These are phyloP conservation scores for Anthonomus grandis DNA, from an alignment of 1,140 invertebrate genomes.

Conservation along the genomic window DNA sequence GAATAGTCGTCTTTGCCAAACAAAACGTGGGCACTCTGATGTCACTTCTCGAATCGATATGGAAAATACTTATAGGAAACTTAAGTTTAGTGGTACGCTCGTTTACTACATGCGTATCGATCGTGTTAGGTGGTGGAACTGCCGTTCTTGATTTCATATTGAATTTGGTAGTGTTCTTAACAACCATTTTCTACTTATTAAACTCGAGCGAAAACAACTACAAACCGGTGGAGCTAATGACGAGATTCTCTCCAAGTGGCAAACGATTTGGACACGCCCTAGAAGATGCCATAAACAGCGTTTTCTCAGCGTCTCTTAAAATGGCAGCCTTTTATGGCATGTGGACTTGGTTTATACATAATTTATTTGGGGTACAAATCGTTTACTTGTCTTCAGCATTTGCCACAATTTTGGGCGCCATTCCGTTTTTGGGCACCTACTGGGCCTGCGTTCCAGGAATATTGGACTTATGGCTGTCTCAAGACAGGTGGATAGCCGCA, in stretches of 20 bases:
- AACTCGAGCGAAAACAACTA: slow-evolving; percentile 85
- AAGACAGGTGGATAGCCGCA: slow-evolving; percentile 72
- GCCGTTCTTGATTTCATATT: slow-evolving; percentile 91
- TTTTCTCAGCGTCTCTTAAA: slow-evolving; percentile 94
- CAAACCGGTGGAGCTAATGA: slow-evolving; percentile 85
- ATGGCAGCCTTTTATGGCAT: slow-evolving; percentile 95
- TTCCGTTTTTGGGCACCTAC: slow-evolving; percentile 93
- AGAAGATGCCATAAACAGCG: slow-evolving; percentile 70
- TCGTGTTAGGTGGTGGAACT: slow-evolving; percentile 88
- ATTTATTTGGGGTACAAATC: slow-evolving; percentile 90
- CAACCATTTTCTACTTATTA: slow-evolving; percentile 92
- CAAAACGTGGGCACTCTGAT: slow-evolving; percentile 90
- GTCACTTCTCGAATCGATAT: slow-evolving; percentile 88
- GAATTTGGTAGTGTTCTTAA: slow-evolving; percentile 93
- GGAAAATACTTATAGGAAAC: slow-evolving; percentile 89
- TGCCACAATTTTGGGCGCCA: slow-evolving; percentile 87
- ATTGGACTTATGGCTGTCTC: slow-evolving; percentile 90
- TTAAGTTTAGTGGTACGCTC: slow-evolving; percentile 85
- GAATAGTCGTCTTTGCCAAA: slow-evolving; percentile 77
- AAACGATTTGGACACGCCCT: slow-evolving; percentile 73
- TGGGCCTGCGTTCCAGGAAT: slow-evolving; percentile 91
- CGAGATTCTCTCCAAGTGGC: slow-evolving; percentile 68
- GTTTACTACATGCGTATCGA: slow-evolving; percentile 79
- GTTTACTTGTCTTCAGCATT: slow-evolving; percentile 93
- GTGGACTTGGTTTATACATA: slow-evolving; percentile 97